These are phyloP conservation scores for Malachius bipustulatus DNA, from an alignment of 2,888 invertebrate species.

Conservation along the genomic window DNA sequence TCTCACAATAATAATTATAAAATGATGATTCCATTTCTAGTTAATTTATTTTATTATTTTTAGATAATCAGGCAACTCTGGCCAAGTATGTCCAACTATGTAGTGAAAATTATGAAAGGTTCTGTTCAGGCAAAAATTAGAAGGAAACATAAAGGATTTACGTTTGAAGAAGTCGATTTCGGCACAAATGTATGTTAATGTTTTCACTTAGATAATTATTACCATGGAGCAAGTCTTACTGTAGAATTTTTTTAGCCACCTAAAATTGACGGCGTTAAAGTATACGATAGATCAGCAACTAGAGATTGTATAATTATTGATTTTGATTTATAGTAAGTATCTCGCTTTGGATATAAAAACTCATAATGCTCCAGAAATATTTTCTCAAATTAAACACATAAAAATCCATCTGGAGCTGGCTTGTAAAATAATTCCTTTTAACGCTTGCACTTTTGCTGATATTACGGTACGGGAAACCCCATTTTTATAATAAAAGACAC, in stretches of 20 bases:
- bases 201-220: background rate
- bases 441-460: no score
- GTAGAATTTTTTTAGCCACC: slow-evolving; percentile 56
- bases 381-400: no score
- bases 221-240: background rate
- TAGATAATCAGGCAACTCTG: slow-evolving; percentile 27
- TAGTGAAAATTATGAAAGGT: slow-evolving; percentile 25
- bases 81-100: slow-evolving; percentile 25
- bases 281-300: slow-evolving; percentile 81
- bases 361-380: no score
- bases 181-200: slow-evolving; percentile 21
- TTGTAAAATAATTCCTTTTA: no score
- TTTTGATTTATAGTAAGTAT: slow-evolving; percentile 75
- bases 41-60: slow-evolving; percentile 12
- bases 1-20: slow-evolving; percentile 3
- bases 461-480: no score
- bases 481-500: no score
- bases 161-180: slow-evolving; percentile 29
- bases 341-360: slow-evolving; percentile 3
- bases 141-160: slow-evolving; percentile 27
- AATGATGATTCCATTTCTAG: no score
- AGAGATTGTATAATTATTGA: slow-evolving; percentile 93
- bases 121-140: slow-evolving; percentile 26
- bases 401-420: no score
- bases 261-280: slow-evolving; percentile 86